These are phyloP conservation scores for Nymphalis urticae DNA, from an alignment of 2,888 invertebrate genomes.

Conservation along the genomic window DNA sequence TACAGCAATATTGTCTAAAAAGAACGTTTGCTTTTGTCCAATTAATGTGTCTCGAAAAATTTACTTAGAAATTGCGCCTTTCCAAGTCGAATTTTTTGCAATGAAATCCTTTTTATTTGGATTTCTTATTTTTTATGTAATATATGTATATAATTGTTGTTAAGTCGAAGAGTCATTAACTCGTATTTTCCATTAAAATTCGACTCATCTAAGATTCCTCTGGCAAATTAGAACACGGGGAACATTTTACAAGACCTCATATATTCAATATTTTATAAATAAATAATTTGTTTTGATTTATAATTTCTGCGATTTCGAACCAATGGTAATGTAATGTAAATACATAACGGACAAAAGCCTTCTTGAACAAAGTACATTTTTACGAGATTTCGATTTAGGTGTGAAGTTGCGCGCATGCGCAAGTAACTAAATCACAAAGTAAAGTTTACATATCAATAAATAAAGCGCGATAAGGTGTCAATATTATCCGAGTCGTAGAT, in stretches of 20 bases:
- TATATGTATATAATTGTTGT: too few species aligned
- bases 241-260: too few species aligned
- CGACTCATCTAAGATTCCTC: too few species aligned
- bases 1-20: too few species aligned
- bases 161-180: conserved; percentile 2
- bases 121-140: background rate
- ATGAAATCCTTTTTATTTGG: background rate
- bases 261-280: too few species aligned
- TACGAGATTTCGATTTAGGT: background rate
- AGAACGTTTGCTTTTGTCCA: too few species aligned
- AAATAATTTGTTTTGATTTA: too few species aligned
- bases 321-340: too few species aligned
- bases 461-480: conserved; percentile 20
- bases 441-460: background rate
- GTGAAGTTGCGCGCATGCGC: background rate
- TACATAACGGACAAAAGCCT: too few species aligned
- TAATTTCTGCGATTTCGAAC: too few species aligned
- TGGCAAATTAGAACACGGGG: too few species aligned
- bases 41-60: background rate
- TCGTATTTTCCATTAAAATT: background rate
- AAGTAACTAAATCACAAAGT: background rate
- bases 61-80: background rate
- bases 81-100: background rate
- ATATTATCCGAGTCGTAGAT: conserved; percentile 25
- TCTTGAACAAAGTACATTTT: too few species aligned